phyloP scores from a whole-genome alignment of 2,888 invertebrate species.

The Chorisops tibialis region DNA sequence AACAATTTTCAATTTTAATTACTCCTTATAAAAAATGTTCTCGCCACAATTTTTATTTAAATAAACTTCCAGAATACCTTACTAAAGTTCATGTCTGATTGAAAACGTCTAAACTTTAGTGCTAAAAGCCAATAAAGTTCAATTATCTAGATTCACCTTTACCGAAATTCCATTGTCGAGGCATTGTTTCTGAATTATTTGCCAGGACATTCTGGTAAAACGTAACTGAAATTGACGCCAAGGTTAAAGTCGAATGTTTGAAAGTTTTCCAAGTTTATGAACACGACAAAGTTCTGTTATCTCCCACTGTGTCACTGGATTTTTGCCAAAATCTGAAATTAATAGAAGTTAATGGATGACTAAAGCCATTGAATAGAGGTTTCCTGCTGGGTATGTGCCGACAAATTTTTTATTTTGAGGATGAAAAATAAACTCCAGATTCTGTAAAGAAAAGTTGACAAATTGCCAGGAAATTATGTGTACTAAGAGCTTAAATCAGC shows the following conservation, averaged over 20 bases:
- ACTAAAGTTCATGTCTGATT: too few relatives aligned
- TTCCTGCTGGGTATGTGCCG: constrained; percentile 1
- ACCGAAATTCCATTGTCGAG: too few relatives aligned
- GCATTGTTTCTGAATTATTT: too few relatives aligned
- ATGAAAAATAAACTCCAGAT: constrained; percentile 5
- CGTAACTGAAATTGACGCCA: background rate
- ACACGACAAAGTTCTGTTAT: constrained; percentile 2
- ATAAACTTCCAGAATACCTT: too few relatives aligned
- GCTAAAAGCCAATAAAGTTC: too few relatives aligned
- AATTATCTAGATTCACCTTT: too few relatives aligned
- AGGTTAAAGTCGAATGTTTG: constrained; percentile 14
- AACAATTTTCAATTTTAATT: too few relatives aligned
- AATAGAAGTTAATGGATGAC: constrained; percentile 17
- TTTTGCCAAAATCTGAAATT: constrained; percentile 1
- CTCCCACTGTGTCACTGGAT: constrained; percentile 15
- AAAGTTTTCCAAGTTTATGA: background rate
- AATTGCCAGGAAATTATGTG: background rate
- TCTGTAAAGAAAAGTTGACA: constrained; percentile 5
- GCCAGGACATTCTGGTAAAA: too few relatives aligned
- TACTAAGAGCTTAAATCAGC: background rate
- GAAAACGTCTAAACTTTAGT: too few relatives aligned
- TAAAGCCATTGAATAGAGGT: background rate
- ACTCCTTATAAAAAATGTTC: too few relatives aligned
- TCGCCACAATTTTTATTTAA: too few relatives aligned
- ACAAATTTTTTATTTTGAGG: background rate